These are phyloP conservation scores for Eupithecia exiguata DNA, from an alignment of 2,888 invertebrate species.

Conservation along the genomic window DNA sequence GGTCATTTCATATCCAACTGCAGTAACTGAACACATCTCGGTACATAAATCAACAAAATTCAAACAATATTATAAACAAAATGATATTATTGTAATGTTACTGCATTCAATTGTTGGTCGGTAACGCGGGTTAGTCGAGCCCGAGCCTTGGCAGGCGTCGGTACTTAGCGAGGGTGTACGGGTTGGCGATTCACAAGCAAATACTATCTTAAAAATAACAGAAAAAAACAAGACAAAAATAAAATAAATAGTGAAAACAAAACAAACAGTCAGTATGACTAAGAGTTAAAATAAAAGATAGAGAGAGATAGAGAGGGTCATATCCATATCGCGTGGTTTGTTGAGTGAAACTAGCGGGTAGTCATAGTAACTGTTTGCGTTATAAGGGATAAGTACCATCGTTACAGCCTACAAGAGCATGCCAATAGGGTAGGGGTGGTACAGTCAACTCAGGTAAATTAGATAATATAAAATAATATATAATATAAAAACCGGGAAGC, in stretches of 20 bases:
- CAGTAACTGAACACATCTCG: slow-evolving; percentile 76
- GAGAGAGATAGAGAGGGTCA: slow-evolving; percentile 77
- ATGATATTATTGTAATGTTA: slow-evolving; percentile 66
- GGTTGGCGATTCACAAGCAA: slow-evolving; percentile 82
- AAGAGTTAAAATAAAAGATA: slow-evolving; percentile 76
- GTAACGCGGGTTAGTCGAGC: slow-evolving; percentile 72
- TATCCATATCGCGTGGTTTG: slow-evolving; percentile 78
- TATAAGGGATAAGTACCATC: slow-evolving; percentile 80
- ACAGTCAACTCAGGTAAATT: slow-evolving; percentile 68
- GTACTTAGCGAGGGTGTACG: slow-evolving; percentile 78
- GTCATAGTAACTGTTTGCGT: slow-evolving; percentile 82
- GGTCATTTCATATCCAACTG: slow-evolving; percentile 61
- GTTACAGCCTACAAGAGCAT: slow-evolving; percentile 81
- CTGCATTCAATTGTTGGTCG: slow-evolving; percentile 65
- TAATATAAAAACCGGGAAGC: slow-evolving; percentile 64
- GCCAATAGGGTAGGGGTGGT: slow-evolving; percentile 72
- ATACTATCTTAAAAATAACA: slow-evolving; percentile 73
- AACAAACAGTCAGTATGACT: slow-evolving; percentile 85
- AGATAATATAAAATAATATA: slow-evolving; percentile 47
- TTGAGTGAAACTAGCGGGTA: slow-evolving; percentile 66
- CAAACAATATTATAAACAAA: slow-evolving; percentile 57
- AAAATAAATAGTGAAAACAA: slow-evolving; percentile 63
- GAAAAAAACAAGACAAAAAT: slow-evolving; percentile 58
- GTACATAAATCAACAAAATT: slow-evolving; percentile 55
- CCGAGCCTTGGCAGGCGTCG: slow-evolving; percentile 55